Percentiles rank a stretch among this genome's conserved stretches.
Conservation (phyloP, 2,888 invertebrate species). For the Tetanocera ferruginea region DNA sequence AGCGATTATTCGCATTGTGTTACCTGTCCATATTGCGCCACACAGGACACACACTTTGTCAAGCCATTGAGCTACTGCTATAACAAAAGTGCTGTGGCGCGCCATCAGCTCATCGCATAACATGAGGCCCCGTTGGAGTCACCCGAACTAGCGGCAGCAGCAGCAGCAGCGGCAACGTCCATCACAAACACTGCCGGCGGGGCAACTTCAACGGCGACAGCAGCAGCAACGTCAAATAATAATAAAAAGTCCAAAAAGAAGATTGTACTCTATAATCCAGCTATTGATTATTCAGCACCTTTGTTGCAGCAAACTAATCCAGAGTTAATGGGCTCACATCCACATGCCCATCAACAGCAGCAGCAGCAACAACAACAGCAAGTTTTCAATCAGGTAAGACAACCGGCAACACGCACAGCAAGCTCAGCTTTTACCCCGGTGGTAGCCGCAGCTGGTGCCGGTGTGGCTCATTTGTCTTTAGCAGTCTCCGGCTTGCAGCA, state of each 20-base stretch:
- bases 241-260: constrained; percentile 50
- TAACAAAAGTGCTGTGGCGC: constrained; percentile 79
- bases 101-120: constrained; percentile 89
- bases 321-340: constrained; percentile 64
- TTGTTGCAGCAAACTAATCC: constrained; percentile 66
- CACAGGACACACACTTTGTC: constrained; percentile 94
- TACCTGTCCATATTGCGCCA: constrained; percentile 92
- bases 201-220: constrained; percentile 53
- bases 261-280: constrained; percentile 60
- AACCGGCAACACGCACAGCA: constrained; percentile 27
- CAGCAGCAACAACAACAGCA: constrained; percentile 51
- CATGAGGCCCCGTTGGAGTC: constrained; percentile 81
- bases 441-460: background rate
- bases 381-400: constrained; percentile 44
- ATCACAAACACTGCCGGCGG: constrained; percentile 49
- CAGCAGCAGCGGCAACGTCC: constrained; percentile 55
- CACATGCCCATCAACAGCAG: constrained; percentile 61
- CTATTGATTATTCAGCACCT: constrained; percentile 67
- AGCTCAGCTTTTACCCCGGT: constrained; percentile 35
- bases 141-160: constrained; percentile 59
- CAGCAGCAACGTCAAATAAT: constrained; percentile 51
- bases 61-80: constrained; percentile 89
- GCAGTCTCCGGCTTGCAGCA: constrained; percentile 37
- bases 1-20: constrained; percentile 95
- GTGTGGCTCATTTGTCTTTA: constrained; percentile 36